Conservation (phyloP, 2,797 vertebrate species). For the Sitta carolinensis region DNA sequence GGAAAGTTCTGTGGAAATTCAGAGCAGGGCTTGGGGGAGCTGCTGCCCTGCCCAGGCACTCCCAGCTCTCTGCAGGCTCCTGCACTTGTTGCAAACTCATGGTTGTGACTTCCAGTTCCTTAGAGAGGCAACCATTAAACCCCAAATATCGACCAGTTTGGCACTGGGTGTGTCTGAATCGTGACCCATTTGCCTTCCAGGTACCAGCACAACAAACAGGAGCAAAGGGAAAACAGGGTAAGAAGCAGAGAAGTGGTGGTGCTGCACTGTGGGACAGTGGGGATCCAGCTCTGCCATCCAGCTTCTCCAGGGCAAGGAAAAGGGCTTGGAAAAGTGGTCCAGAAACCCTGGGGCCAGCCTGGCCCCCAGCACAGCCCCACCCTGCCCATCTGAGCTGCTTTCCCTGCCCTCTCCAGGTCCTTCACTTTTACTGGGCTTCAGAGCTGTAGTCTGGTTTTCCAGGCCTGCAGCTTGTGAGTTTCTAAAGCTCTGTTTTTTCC, state of each 20-base stretch:
- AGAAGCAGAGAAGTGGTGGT: not conserved
- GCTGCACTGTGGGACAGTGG: accelerated
- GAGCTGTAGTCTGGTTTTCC: no score
- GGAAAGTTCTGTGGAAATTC: not conserved
- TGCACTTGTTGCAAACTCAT: not conserved
- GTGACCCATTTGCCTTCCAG: not conserved
- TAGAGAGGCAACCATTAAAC: not conserved
- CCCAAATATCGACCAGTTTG: not conserved
- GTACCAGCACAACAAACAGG: not conserved
- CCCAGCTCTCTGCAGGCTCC: not conserved
- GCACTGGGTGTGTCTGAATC: not conserved
- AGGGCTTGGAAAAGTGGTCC: not conserved
- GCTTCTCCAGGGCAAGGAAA: not conserved
- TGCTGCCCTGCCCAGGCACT: accelerated
- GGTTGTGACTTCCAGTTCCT: not conserved
- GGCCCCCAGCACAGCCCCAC: accelerated
- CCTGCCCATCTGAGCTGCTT: accelerated
- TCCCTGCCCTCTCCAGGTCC: not conserved
- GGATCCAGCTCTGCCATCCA: not conserved
- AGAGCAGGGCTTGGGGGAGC: not conserved
- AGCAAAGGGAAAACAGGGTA: not conserved
- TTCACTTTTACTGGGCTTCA: not conserved
- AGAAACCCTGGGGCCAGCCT: not conserved
- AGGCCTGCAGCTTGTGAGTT: no score
- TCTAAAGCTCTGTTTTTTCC: no score